These are phyloP conservation scores for Salticus scenicus DNA, from an alignment of 2,888 invertebrate genomes.

Conservation along the genomic window DNA sequence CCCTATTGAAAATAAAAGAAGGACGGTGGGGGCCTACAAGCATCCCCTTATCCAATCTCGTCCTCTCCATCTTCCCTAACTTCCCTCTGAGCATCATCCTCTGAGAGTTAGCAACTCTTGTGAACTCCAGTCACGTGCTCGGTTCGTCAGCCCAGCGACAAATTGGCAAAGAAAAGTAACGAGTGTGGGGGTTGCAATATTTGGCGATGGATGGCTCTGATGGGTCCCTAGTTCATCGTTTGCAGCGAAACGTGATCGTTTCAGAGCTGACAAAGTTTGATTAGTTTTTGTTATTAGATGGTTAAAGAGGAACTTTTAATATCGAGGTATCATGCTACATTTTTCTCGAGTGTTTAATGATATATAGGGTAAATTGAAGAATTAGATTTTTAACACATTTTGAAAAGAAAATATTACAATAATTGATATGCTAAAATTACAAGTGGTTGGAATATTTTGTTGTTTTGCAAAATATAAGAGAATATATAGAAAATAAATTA, in stretches of 20 bases:
- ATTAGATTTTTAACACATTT: too few relatives aligned
- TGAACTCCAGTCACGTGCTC: slow-evolving; percentile 53
- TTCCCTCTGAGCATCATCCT: not conserved
- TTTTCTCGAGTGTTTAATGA: too few relatives aligned
- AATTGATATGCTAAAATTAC: too few relatives aligned
- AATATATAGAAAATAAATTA: too few relatives aligned
- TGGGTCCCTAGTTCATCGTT: not conserved
- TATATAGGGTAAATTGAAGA: too few relatives aligned
- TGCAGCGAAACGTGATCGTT: not conserved
- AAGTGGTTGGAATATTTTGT: too few relatives aligned
- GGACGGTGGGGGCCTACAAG: not conserved
- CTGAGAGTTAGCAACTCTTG: slow-evolving; percentile 19
- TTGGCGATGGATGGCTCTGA: slow-evolving; percentile 28
- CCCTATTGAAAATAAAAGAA: not conserved
- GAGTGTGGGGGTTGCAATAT: not conserved
- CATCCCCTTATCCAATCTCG: slow-evolving; percentile 9
- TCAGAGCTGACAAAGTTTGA: not conserved
- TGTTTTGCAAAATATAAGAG: too few relatives aligned
- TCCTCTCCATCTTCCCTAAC: slow-evolving; percentile 11
- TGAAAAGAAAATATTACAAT: too few relatives aligned
- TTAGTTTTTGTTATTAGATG: not conserved
- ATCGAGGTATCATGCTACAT: too few relatives aligned
- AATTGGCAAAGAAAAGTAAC: slow-evolving; percentile 36
- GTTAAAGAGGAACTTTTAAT: not conserved
- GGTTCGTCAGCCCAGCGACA: slow-evolving; percentile 59